Evolutionary conservation across 1,140 invertebrate species (phyloP).

Genomic region (Helicoverpa armigera): DNA sequence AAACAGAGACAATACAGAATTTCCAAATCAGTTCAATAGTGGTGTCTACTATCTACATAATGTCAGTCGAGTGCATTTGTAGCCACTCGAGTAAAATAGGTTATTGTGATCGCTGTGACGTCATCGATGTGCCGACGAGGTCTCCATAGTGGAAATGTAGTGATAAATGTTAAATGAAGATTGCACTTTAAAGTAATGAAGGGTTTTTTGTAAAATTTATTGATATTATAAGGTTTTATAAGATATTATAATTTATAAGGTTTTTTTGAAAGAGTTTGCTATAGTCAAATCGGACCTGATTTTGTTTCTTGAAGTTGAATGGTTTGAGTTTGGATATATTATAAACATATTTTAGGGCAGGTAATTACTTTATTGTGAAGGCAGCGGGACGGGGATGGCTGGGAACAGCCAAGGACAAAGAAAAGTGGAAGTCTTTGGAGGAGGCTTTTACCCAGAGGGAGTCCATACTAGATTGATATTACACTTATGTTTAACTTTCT

Average conservation of each 20-base stretch:
- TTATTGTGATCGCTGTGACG: conserved; percentile 31
- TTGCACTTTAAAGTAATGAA: no score
- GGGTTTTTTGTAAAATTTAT: no score
- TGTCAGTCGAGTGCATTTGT: conserved; percentile 22
- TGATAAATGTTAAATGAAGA: no score
- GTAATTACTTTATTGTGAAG: not conserved
- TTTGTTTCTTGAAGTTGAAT: no score
- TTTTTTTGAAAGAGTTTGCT: no score
- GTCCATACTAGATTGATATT: not conserved
- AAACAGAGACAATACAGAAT: not conserved
- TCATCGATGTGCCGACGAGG: not conserved
- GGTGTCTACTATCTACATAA: conserved; percentile 21
- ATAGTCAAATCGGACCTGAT: no score
- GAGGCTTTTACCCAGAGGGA: conserved; percentile 14
- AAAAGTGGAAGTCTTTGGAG: not conserved
- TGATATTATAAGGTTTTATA: no score
- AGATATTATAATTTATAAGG: no score
- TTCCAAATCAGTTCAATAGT: not conserved
- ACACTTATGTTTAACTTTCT: no score
- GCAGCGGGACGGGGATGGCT: not conserved
- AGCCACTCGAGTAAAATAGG: conserved; percentile 33
- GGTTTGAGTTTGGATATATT: no score
- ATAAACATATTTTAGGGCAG: no score
- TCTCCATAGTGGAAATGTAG: not conserved
- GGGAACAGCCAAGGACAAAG: not conserved